Base-by-base conservation (phyloP, 2,797 vertebrate genomes). In the Enteromius treurensis region DNA sequence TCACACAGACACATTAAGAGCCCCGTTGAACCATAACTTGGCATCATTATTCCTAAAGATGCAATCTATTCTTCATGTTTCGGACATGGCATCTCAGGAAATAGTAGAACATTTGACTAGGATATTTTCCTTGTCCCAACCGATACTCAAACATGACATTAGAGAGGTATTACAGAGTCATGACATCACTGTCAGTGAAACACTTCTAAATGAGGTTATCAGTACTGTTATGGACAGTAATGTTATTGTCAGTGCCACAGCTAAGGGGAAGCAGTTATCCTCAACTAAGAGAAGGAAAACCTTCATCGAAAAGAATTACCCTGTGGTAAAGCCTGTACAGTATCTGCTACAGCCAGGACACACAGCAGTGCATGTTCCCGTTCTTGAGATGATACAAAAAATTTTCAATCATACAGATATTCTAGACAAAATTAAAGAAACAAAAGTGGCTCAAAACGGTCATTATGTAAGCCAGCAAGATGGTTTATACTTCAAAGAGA, bases 51-150 rank as follows among this genome's bases (percentile, higher is more conserved):
- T 79, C 64, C 14, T 74, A 29, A 82, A 82, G 73, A 68, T 82
- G 34, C 70, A 76, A 13, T 47, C 71, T 26, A 21, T 83, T 77
- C 76, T 70, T 42, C 76, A 84, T 79, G 49, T 84, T 6, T 84
- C 82, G 42, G 21, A 84, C 21, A 79, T 60, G 75, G 82, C 75
- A 70, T 55, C 82, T 79, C 75, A 84, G 65, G 53, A 84, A 84
- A 79, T 79, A 34, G 26, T 79, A n/a, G 45, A 73, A 60, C 76
- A 84, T 10, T 84, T 84, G 75, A 79, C 45, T 47, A 3, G 2
- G 5, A 67, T 77, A 76, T 68, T 82, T 74, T 75, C 58, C 53
- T 75, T 76, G 62, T 77, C 73, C 53, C 37, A 75, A 64, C 73
- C 60, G 13, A 49, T 83, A n/a, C 62, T 83, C 62, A 77, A 53